Percentiles rank a stretch among this genome's conserved stretches.
These are phyloP conservation scores for Lottia scabra DNA, from an alignment of 2,888 invertebrate genomes.

Conservation along the genomic window DNA sequence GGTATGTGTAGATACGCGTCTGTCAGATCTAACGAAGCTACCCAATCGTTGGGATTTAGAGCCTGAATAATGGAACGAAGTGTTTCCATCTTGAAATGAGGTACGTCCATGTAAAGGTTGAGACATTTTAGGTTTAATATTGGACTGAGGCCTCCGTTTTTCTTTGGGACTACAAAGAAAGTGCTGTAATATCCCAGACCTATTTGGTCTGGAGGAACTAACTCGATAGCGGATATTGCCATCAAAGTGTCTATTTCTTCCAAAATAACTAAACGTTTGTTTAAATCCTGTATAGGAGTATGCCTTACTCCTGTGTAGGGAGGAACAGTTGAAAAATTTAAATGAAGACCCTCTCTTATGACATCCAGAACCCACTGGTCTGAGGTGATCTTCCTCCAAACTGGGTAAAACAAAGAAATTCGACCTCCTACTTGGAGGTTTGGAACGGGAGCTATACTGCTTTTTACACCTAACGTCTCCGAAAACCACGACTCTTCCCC, in stretches of 20 bases:
- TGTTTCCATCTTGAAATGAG: conserved; percentile 22
- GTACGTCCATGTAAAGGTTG: conserved; percentile 1
- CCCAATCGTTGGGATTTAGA: conserved; percentile 5
- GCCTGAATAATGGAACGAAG: conserved; percentile 9
- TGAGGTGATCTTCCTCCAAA: conserved; percentile 14
- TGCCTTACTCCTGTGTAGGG: not conserved
- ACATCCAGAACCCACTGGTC: conserved; percentile 15
- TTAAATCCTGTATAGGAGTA: conserved; percentile 3
- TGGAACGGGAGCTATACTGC: not conserved
- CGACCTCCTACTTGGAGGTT: conserved; percentile 13
- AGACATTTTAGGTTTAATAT: conserved; percentile 13
- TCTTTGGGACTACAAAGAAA: conserved; percentile 15
- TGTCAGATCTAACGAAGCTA: not conserved
- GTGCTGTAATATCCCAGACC: conserved; percentile 13
- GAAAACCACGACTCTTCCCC: not conserved
- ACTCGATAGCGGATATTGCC: conserved; percentile 6
- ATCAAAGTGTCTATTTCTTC: conserved; percentile 10
- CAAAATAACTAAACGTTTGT: not conserved
- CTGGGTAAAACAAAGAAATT: not conserved
- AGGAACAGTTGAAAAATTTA: conserved; percentile 4
- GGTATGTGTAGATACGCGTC: not conserved
- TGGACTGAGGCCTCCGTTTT: conserved; percentile 6
- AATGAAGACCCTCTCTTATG: conserved; percentile 7
- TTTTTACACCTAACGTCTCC: not conserved
- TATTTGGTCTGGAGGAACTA: not conserved